Percentiles rank a stretch among this genome's conserved stretches.
phyloP scores from a whole-genome alignment of 2,113 vertebrate genomes.

The Zosterops lateralis region DNA sequence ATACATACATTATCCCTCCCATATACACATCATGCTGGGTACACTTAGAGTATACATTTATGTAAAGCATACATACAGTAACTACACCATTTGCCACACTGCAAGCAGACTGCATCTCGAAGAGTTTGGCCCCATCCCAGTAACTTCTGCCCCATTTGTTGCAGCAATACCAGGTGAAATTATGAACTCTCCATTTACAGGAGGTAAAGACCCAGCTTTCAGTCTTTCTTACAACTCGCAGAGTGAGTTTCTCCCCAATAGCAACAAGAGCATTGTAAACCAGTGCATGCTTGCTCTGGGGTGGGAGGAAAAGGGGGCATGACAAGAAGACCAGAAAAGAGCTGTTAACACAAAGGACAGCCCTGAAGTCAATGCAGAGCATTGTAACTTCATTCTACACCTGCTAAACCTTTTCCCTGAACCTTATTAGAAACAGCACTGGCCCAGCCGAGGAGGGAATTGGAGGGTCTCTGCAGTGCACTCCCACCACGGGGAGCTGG shows the following conservation, averaged over 20 bases:
- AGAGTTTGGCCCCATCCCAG: neutral
- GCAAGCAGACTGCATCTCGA: neutral
- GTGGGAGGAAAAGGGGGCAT: neutral
- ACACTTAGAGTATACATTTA: neutral
- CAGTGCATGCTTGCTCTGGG: neutral
- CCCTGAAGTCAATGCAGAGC: neutral
- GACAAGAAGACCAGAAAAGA: neutral
- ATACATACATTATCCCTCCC: neutral
- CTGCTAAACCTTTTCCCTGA: constrained; percentile 25
- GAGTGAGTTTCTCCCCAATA: neutral
- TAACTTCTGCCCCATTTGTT: neutral
- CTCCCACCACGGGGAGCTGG: neutral
- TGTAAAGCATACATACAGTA: neutral
- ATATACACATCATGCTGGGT: neutral
- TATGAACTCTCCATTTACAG: accelerated
- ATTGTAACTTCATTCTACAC: neutral
- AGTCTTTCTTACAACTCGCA: too few relatives aligned
- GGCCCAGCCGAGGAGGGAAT: neutral
- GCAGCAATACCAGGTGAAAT: neutral
- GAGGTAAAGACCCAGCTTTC: neutral
- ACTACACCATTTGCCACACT: accelerated
- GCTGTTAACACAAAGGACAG: neutral
- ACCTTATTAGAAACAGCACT: neutral
- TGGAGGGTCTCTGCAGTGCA: neutral
- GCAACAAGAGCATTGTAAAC: neutral